A percentile compares a stretch with the other conserved stretches of the same genome.
phyloP scores from a whole-genome alignment of 2,888 invertebrate species.

The Drosophila helvetica region DNA sequence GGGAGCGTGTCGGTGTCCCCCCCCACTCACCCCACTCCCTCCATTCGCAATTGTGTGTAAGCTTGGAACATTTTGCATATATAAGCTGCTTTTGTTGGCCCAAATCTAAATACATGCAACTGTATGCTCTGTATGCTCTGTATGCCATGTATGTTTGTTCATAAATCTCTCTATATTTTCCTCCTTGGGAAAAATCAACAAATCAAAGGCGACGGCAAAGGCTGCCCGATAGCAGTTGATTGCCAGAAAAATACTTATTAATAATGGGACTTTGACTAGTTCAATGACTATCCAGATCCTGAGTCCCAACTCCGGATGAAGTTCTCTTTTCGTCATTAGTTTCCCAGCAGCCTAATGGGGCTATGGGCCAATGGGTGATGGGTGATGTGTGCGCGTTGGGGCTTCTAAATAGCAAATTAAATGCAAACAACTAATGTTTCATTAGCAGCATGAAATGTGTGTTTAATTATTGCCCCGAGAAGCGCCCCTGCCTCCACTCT shows the following conservation, averaged over 20 bases:
- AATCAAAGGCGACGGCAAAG: constrained; percentile 48
- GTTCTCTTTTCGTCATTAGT: constrained; percentile 23
- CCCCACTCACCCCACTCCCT: no score
- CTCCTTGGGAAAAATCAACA: constrained; percentile 64
- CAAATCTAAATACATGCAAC: constrained; percentile 60
- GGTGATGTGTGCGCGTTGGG: constrained; percentile 16
- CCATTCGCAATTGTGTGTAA: constrained; percentile 51
- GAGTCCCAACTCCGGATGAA: neutral
- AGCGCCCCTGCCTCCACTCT: constrained; percentile 13
- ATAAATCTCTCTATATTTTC: constrained; percentile 43
- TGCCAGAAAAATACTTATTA: constrained; percentile 47
- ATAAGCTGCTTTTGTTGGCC: constrained; percentile 73
- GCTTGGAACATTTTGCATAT: constrained; percentile 64
- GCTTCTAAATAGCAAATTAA: constrained; percentile 73
- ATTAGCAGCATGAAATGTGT: constrained; percentile 77
- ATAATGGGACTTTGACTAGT: constrained; percentile 9
- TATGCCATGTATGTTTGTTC: constrained; percentile 18
- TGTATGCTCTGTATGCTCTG: constrained; percentile 6
- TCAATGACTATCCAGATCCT: constrained; percentile 1
- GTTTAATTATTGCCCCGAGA: constrained; percentile 71
- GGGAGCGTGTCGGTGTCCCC: no score
- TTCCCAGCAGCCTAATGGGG: constrained; percentile 15
- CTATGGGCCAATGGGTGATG: neutral
- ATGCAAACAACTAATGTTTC: constrained; percentile 80
- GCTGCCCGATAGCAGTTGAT: constrained; percentile 50